Conservation (phyloP, 2,888 invertebrate species). For the Cryptocephalus moraei region DNA sequence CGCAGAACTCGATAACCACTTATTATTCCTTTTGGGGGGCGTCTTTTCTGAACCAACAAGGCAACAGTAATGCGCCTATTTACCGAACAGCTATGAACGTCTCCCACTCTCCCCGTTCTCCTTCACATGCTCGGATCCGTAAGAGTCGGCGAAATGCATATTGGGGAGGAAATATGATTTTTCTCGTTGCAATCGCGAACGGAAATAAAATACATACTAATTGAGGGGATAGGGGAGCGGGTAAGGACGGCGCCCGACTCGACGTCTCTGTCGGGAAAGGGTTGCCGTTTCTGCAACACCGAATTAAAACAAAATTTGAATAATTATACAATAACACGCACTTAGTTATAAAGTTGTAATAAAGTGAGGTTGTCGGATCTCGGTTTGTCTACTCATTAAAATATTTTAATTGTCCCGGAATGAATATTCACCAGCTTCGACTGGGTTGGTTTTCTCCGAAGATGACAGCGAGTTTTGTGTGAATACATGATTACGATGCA, state of each 20-base stretch:
- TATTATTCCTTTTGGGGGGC: background rate
- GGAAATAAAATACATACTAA: too few relatives aligned
- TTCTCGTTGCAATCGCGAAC: too few relatives aligned
- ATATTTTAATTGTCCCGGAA: background rate
- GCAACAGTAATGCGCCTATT: constrained; percentile 10
- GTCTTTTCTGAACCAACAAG: constrained; percentile 9
- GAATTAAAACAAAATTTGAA: constrained; percentile 26
- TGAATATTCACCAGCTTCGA: background rate
- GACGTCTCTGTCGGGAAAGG: background rate
- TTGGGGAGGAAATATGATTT: too few relatives aligned
- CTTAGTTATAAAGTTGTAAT: constrained; percentile 25
- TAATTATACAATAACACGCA: constrained; percentile 32
- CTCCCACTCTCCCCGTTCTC: too few relatives aligned
- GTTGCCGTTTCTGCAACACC: background rate
- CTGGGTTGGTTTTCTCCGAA: too few relatives aligned
- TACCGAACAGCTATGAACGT: constrained; percentile 6
- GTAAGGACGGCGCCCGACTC: too few relatives aligned
- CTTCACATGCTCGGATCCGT: too few relatives aligned
- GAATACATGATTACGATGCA: too few relatives aligned
- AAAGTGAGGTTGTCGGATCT: background rate
- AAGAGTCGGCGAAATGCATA: too few relatives aligned
- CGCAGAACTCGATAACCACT: too few relatives aligned
- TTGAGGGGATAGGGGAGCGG: too few relatives aligned
- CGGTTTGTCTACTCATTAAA: background rate
- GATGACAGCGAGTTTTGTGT: too few relatives aligned